Base-by-base conservation (phyloP, 2,113 vertebrate genomes). In the Gallinago paraguaiae region DNA sequence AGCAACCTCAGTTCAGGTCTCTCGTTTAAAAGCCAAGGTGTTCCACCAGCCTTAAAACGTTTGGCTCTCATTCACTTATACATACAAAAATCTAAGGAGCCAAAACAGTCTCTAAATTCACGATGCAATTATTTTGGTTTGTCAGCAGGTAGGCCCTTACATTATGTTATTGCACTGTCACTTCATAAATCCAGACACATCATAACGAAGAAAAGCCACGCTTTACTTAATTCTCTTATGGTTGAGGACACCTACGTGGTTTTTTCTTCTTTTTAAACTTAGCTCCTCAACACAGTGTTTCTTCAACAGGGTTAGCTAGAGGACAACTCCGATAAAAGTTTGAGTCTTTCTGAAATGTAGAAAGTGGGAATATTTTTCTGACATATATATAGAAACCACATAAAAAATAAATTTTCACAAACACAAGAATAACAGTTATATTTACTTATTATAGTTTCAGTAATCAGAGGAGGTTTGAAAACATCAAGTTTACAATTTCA, bases 121-220 rank as follows among this genome's bases (percentile, higher is more conserved):
- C 13, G 48, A 87, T 43, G 17, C 25, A 89, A 82, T 87, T 87
- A 56, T 63, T 91, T 87, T 68, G 19, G 24, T 69, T 85, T 82
- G 78, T 72, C 85, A 95, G 43, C 35, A 94, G 82, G 8, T 13
- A 71, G 43, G n/a, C 13, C 20, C 23, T 46, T 39, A 43, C 1
- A 17, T 65, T 39, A 41, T 43, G 23, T 60, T 82, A 75, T 1
- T 64, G 57, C 33, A 78, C 33, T 63, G 68, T 39, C 39, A 60
- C 79, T 23, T 85, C 90, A 91, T 93, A 96, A 95, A 94, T 93
- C 43, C 60, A 69, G 57, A 35, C 17, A 76, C 43, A 22, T 10
- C 43, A 22, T 10, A 54, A 81, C 0, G 17, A 87, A 61, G 64
- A 85, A 82, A 91, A 56, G 22, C 10, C 70, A 92, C 0, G 0